Evolutionary conservation across 1,140 invertebrate species (phyloP).

Genomic region (Drosophila mauritiana): DNA sequence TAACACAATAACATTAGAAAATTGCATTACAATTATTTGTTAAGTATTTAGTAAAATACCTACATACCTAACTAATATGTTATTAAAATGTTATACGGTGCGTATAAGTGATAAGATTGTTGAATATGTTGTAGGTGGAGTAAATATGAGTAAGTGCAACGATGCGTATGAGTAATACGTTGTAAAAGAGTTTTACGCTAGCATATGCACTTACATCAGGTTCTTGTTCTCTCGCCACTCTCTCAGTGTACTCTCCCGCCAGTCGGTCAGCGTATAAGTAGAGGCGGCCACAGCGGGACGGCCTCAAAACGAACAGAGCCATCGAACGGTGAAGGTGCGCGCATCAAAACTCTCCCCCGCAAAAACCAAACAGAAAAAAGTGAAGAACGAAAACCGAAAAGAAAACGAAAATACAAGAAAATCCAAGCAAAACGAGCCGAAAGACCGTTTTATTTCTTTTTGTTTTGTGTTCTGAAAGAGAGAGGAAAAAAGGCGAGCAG

Average conservation of each 20-base stretch:
- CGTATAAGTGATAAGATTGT: constrained; percentile 8
- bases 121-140: no score
- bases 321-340: constrained; percentile 52
- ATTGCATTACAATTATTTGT: no score
- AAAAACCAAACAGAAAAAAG: neutral
- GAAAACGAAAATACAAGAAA: constrained; percentile 3
- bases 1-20: no score
- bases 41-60: no score
- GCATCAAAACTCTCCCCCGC: constrained; percentile 5
- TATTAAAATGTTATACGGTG: neutral
- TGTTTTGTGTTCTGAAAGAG: constrained; percentile 23
- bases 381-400: neutral
- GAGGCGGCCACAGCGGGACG: constrained; percentile 7
- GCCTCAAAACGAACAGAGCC: constrained; percentile 40
- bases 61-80: no score
- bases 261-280: constrained; percentile 42
- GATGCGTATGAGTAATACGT: constrained; percentile 8
- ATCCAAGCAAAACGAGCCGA: constrained; percentile 18
- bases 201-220: no score
- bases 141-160: neutral
- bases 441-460: constrained; percentile 23
- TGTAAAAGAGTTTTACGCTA: no score
- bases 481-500: neutral
- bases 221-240: neutral
- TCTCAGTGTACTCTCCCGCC: constrained; percentile 13